Evolutionary conservation across 2,113 vertebrate genomes (phyloP).

Genomic region (Austrofundulus limnaeus): DNA sequence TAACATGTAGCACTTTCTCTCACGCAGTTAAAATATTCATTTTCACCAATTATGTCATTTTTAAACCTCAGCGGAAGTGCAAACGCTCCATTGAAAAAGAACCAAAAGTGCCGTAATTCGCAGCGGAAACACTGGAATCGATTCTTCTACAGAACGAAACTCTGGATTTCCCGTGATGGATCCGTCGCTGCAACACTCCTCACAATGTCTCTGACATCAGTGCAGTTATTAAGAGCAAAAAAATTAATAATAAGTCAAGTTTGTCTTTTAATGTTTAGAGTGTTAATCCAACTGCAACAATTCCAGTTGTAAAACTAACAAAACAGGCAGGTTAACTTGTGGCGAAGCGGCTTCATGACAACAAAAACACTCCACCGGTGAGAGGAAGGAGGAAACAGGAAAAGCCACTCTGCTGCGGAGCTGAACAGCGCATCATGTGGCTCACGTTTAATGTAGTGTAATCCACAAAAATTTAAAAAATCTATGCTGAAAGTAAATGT

Average conservation of each 20-base stretch:
- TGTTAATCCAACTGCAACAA: slow-evolving; percentile 39
- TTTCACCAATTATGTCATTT: slow-evolving; percentile 15
- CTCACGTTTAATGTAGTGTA: slow-evolving; percentile 34
- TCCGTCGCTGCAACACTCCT: slow-evolving; percentile 28
- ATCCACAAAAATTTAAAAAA: slow-evolving; percentile 9
- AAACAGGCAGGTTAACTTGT: slow-evolving; percentile 25
- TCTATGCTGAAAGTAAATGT: slow-evolving; percentile 19
- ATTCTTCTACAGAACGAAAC: slow-evolving; percentile 14
- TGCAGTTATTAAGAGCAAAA: slow-evolving; percentile 24
- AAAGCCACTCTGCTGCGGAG: slow-evolving; percentile 34
- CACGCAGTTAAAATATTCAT: slow-evolving; percentile 38
- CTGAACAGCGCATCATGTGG: slow-evolving; percentile 19
- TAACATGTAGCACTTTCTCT: slow-evolving; percentile 30
- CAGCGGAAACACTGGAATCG: slow-evolving; percentile 5
- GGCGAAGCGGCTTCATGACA: slow-evolving; percentile 37
- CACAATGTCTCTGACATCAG: slow-evolving; percentile 4
- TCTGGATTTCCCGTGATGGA: slow-evolving; percentile 15
- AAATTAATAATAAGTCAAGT: slow-evolving; percentile 29
- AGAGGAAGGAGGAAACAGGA: neutral
- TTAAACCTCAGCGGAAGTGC: slow-evolving; percentile 16
- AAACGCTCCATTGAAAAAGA: slow-evolving; percentile 7
- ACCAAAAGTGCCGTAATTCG: slow-evolving; percentile 14
- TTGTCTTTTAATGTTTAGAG: slow-evolving; percentile 21
- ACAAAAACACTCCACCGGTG: slow-evolving; percentile 1
- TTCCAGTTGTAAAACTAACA: slow-evolving; percentile 37